Percentiles rank a stretch among this genome's conserved stretches.
These are phyloP conservation scores for Chiridota heheva DNA, from an alignment of 35 echinoderm and acorn worm genomes.

Conservation along the genomic window DNA sequence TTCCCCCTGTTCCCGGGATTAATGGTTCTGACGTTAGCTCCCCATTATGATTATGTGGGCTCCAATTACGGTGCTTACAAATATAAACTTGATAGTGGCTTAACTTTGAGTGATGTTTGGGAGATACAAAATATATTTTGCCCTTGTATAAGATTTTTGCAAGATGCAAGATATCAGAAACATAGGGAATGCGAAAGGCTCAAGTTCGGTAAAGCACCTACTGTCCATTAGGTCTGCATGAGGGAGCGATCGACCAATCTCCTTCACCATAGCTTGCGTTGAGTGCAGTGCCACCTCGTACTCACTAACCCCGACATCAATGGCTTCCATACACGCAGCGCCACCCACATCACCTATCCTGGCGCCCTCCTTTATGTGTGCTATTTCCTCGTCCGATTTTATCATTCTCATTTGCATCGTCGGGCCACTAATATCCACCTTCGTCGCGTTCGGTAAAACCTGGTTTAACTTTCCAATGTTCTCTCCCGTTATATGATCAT, in stretches of 20 bases:
- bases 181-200: no score
- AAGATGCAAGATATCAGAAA: no score
- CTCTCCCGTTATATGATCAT: conserved; percentile 71
- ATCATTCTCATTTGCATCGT: conserved; percentile 74
- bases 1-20: no score
- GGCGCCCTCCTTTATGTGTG: conserved; percentile 71
- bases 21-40: no score
- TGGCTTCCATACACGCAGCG: conserved; percentile 58
- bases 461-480: conserved; percentile 59
- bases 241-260: conserved; percentile 78
- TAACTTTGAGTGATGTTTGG: no score
- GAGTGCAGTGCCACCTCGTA: conserved; percentile 62
- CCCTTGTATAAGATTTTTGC: no score
- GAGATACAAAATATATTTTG: no score
- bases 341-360: conserved; percentile 72
- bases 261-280: conserved; percentile 66
- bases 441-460: conserved; percentile 32
- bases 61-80: no score
- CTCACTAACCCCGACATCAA: conserved; percentile 72
- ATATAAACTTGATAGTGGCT: no score
- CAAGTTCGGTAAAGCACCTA: conserved; percentile 59
- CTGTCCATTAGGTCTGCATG: conserved; percentile 74
- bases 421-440: conserved; percentile 68
- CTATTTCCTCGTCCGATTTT: conserved; percentile 89
- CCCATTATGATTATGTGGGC: no score